Conservation (phyloP, 2,113 vertebrate genomes). For the Phylloscopus trochilus region DNA sequence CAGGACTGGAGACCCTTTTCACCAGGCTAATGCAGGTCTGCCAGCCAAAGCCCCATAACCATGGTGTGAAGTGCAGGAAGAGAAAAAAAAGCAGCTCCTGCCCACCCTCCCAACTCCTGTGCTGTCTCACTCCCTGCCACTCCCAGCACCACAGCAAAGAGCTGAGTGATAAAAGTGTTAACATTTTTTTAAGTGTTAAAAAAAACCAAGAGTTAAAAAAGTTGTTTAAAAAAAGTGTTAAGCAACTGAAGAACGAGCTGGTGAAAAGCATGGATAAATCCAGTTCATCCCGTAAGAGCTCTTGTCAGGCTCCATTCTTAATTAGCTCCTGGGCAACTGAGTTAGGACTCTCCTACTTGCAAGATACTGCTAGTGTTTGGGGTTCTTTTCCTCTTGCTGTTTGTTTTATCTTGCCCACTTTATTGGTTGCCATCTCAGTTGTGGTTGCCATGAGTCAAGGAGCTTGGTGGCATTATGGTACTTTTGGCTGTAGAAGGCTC, state of each 20-base stretch:
- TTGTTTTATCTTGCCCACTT: background rate
- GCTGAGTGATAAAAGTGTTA: background rate
- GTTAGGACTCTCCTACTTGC: background rate
- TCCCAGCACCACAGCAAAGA: background rate
- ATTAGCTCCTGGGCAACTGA: background rate
- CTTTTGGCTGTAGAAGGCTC: background rate
- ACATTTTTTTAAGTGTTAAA: background rate
- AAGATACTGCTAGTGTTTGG: background rate
- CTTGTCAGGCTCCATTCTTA: background rate
- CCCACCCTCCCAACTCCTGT: background rate
- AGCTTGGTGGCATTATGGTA: background rate
- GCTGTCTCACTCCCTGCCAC: rapidly evolving
- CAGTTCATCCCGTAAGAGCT: background rate
- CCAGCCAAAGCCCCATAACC: background rate
- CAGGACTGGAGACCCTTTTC: background rate
- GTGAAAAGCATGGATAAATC: background rate
- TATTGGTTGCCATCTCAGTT: rapidly evolving
- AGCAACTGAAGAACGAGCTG: background rate
- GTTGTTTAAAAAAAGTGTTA: background rate
- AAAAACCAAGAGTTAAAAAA: background rate
- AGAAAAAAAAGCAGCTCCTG: background rate
- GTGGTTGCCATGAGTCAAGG: background rate
- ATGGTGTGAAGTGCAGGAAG: background rate
- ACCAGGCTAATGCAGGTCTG: background rate
- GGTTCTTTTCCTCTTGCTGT: background rate